Base-by-base conservation (phyloP, 2,797 vertebrate species). In the Tauraco hartlaubi region DNA sequence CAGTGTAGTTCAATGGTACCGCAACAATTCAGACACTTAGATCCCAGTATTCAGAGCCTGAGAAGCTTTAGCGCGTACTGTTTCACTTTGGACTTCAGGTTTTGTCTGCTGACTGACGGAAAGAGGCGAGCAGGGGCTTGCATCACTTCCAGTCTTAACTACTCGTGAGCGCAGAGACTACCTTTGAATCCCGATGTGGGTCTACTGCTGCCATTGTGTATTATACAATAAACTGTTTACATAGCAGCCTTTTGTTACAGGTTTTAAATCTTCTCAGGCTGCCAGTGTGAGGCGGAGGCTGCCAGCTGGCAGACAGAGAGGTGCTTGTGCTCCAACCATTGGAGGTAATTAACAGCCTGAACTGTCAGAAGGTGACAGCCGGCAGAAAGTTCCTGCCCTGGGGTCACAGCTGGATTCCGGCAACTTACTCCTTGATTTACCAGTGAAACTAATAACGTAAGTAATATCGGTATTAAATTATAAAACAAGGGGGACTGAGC, bases 251-350 rank as follows among this genome's bases (percentile, higher is more conserved):
- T 97, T 98, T 98, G 98, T 98, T 98, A 95, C 97, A 97, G 97
- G 98, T 98, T 98, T 97, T 98, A 99, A 99, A 98, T 99, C 98
- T 98, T 98, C 97, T 83, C 81, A 25, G 97, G 89, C 97, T 97
- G 97, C 97, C 97, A 97, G 95, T 95, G 95, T 74, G 94, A 96
- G 97, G 96, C 83, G 8, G 77, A 92, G 97, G 56, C 85, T 96
- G 98, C 97, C 98, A 98, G 98, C 98, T 98, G 98, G 98, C 98
- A 98, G 98, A 98, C 98, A 98, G 94, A 98, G 98, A 97, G 97
- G 97, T 98, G 97, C 98, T 98, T 98, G 97, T 98, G 94, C 89
- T 98, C 92, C 90, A 74, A 95, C 97, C 97, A 98, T 98, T 97
- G 96, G 97, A 97, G 97, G 97, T 98, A 98, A 98, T 98, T 98